Evolutionary conservation across 2,888 invertebrate species (phyloP).

Genomic region (Leistus spinibarbis): DNA sequence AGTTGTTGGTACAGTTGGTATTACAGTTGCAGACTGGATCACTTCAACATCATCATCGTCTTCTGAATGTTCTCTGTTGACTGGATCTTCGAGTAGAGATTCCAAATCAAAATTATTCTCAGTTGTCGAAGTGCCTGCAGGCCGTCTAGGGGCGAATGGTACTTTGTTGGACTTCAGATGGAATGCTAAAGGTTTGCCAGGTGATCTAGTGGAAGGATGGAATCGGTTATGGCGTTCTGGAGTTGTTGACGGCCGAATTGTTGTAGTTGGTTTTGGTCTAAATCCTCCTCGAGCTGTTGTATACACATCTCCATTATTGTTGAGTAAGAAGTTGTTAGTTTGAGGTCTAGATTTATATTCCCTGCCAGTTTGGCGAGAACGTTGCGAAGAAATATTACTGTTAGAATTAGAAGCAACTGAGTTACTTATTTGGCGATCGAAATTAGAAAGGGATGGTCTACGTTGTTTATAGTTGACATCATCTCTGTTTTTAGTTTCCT

Average conservation of each 20-base stretch:
- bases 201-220: conserved; percentile 46
- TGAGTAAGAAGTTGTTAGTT: conserved; percentile 53
- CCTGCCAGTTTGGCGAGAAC: conserved; percentile 40
- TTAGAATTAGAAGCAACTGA: conserved; percentile 43
- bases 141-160: conserved; percentile 46
- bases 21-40: conserved; percentile 55
- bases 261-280: conserved; percentile 47
- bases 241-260: conserved; percentile 47
- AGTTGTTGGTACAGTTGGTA: conserved; percentile 23
- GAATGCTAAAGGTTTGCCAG: conserved; percentile 46
- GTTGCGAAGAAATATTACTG: conserved; percentile 41
- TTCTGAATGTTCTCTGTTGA: conserved; percentile 46
- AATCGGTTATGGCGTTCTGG: conserved; percentile 49
- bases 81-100: conserved; percentile 65
- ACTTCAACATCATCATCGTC: conserved; percentile 61
- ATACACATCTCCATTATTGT: conserved; percentile 53
- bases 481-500: conserved; percentile 37
- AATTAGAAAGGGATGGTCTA: conserved; percentile 36
- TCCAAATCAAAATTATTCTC: conserved; percentile 59
- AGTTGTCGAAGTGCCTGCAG: conserved; percentile 49
- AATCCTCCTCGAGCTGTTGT: conserved; percentile 48
- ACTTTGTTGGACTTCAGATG: conserved; percentile 47
- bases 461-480: conserved; percentile 28
- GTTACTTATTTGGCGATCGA: conserved; percentile 35
- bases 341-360: conserved; percentile 46